A percentile compares a stretch with the other conserved stretches of the same genome.
Evolutionary conservation across 2,888 invertebrate species (phyloP).

Genomic region (Cephus nigrinus): DNA sequence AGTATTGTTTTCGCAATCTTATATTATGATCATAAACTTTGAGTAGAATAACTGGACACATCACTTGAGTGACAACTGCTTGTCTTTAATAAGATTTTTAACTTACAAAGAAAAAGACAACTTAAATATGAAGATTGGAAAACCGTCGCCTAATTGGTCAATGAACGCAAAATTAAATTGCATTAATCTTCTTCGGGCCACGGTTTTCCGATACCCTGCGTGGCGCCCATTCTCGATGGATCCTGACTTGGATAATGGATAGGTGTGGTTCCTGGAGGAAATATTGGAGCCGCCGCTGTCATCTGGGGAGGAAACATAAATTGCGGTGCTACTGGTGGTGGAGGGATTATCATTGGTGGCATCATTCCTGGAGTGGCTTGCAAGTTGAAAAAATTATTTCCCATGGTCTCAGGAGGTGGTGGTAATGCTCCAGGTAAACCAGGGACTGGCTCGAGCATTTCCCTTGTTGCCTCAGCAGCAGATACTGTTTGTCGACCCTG

Average conservation of each 20-base stretch:
- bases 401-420: slow-evolving; percentile 70
- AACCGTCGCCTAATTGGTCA: neutral
- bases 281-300: slow-evolving; percentile 64
- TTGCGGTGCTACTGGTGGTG: slow-evolving; percentile 67
- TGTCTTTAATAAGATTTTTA: neutral
- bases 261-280: slow-evolving; percentile 70
- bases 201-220: slow-evolving; percentile 63
- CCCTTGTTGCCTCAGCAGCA: slow-evolving; percentile 68
- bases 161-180: neutral
- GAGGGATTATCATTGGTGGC: slow-evolving; percentile 65
- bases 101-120: neutral
- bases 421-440: slow-evolving; percentile 80
- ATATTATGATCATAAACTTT: neutral
- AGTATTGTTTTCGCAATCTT: neutral
- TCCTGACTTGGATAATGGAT: slow-evolving; percentile 98
- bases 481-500: slow-evolving; percentile 78
- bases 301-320: slow-evolving; percentile 64
- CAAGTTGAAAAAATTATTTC: slow-evolving; percentile 78
- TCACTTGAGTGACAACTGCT: neutral
- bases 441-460: slow-evolving; percentile 79
- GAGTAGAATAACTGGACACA: neutral
- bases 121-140: neutral
- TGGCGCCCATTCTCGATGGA: slow-evolving; percentile 88
- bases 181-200: slow-evolving; percentile 60
- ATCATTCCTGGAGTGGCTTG: slow-evolving; percentile 62